Conservation (phyloP, 2,888 invertebrate species). For the Synanthedon tipuliformis region DNA sequence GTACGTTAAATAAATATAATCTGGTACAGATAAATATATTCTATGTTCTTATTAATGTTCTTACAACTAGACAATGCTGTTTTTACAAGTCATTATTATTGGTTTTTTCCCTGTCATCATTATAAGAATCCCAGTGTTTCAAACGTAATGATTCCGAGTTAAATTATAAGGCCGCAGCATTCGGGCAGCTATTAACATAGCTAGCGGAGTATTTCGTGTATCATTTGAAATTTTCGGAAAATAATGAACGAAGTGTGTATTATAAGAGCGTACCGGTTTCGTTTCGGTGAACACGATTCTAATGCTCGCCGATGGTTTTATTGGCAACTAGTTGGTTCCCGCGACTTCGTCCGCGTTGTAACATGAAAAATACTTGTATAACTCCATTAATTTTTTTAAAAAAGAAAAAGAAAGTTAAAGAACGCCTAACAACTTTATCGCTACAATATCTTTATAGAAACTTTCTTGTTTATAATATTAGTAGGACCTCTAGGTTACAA, state of each 20-base stretch:
- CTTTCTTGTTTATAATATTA: too few relatives aligned
- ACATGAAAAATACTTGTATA: too few relatives aligned
- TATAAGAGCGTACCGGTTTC: conserved; percentile 8
- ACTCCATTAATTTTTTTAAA: too few relatives aligned
- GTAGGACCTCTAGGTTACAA: too few relatives aligned
- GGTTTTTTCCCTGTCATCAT: conserved; percentile 38
- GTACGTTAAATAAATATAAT: too few relatives aligned
- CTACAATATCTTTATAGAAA: too few relatives aligned
- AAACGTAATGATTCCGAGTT: conserved; percentile 56
- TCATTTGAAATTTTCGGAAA: conserved; percentile 35
- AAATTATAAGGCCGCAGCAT: conserved; percentile 55
- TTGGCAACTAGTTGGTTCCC: background rate
- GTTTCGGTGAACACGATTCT: conserved; percentile 7
- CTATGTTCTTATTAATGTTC: too few relatives aligned
- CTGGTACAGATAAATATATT: too few relatives aligned
- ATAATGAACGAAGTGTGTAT: conserved; percentile 1
- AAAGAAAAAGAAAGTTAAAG: too few relatives aligned
- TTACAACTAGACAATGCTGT: conserved; percentile 7
- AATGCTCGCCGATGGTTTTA: background rate
- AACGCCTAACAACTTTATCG: too few relatives aligned
- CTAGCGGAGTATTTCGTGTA: conserved; percentile 40
- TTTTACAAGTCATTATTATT: conserved; percentile 43
- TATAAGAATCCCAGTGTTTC: conserved; percentile 40
- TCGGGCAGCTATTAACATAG: conserved; percentile 54
- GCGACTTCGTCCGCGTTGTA: background rate